Base-by-base conservation (phyloP, 1,140 invertebrate genomes). In the Lineus longissimus region DNA sequence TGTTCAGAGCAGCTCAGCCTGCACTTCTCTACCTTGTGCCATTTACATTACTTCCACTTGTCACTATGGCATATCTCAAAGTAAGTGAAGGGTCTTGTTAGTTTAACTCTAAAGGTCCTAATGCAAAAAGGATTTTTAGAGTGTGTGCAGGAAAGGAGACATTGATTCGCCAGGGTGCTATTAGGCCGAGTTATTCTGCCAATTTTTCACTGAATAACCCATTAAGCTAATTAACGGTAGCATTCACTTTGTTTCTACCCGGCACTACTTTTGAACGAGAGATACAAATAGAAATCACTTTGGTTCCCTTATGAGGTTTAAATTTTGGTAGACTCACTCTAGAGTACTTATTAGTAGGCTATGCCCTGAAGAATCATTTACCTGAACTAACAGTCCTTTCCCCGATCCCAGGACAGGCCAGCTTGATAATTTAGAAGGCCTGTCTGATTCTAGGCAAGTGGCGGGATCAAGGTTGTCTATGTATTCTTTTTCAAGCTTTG, bases 41-140 rank as follows among this genome's bases (percentile, higher is more conserved):
- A 74, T 97, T 97, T 83, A 98, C 95, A 75, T 86, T 98, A 74
- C 86, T 97, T 79, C 95, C 95, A 59, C 85, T 97, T 57, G 86
- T 98, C 47, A 94, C 94, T 54, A 97, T 98, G 94, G 95, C 95
- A 64, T 97, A 97, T 84, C 84, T 97, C 55, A 97, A 97, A 88
- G 94, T 95, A 85, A 78, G 61, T 56, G 31, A 45, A 11, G 17
- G 17, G n/a, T 23, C 9, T 7, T 2, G 40, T 17, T 17, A 25
- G 47, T 27, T 19, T 13, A 13, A 13, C 11, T 43, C 40, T 13
- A 43, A 43, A 11, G 19, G 11, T 19, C 54, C 22, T 55, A 11
- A 29, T 22, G 13, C 19, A 15, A 9, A 17, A 9, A 23, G 0
- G 19, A 43, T 43, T 43, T 19, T 13, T 11, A 11, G 11, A 13